Evolutionary conservation across 2,113 vertebrate genomes (phyloP), one percentile per base, ranked within the genome.

Genomic region (Girardinichthys multiradiatus): DNA sequence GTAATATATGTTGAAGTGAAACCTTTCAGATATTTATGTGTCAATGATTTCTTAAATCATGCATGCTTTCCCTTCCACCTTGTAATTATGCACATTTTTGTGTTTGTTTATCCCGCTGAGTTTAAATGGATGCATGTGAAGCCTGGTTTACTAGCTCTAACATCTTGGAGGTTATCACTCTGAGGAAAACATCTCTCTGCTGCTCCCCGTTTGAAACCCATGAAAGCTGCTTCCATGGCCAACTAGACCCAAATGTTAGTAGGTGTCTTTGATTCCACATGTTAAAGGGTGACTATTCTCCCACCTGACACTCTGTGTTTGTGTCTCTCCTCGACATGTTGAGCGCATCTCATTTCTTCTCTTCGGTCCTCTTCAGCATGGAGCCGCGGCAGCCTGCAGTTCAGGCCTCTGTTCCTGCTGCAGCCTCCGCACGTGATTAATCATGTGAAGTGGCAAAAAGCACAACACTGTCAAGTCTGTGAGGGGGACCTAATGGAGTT

Each of bases 381-480:
- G 81, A 71, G 79, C 64, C 62, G 70, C 74, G 35, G 83, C 84
- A 77, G 70, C 76, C 82, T 75, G 82, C 76, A 66, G 86, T 80
- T 82, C 70, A 62, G 74, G 64, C 69, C 80, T 69, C 77, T 68
- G 73, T 89, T 87, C 71, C 68, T 78, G 78, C 82, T 79, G 75
- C 64, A 85, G 81, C 83, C 86, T 75, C 80, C 87, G 83, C 87
- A 89, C 77, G 78, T 89, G 92, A 91, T 93, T 87, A 89, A 91
- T 93, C 92, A 89, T 88, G 86, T 84, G 87, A 86, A 84, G 86
- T 87, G 90, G 88, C 87, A 86, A 89, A 90, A 92, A 85, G 78
- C 86, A 85, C 87, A 87, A 87, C 89, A 82, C 79, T 87, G 88
- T 91, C 85, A 76, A 31, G 82, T 72, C 84, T 80, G 81, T 82